Conservation (phyloP, 2,888 invertebrate genomes). For the Acronicta alni region DNA sequence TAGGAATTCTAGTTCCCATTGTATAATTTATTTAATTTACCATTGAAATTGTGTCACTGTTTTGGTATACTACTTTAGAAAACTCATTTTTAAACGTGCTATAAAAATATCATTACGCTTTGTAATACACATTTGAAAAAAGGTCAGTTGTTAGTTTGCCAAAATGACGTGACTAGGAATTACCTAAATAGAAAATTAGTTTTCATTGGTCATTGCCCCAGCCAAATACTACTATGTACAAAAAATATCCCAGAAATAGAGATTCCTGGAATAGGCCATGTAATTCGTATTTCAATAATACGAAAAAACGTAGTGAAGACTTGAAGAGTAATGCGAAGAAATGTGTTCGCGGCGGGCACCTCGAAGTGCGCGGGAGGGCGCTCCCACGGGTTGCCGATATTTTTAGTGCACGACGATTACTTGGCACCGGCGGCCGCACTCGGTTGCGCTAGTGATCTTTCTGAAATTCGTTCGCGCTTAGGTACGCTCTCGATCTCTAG, state of each 20-base stretch:
- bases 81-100: too few relatives aligned
- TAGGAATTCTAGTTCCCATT: slow-evolving; percentile 5
- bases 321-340: slow-evolving; percentile 81
- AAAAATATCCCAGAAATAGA: slow-evolving; percentile 31
- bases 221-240: slow-evolving; percentile 10
- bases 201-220: slow-evolving; percentile 1
- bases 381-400: slow-evolving; percentile 90
- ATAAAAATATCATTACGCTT: slow-evolving; percentile 25
- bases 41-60: too few relatives aligned
- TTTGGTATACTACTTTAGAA: too few relatives aligned
- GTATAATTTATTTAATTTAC: not conserved
- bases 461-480: slow-evolving; percentile 85
- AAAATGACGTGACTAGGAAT: slow-evolving; percentile 35
- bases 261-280: slow-evolving; percentile 32
- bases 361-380: slow-evolving; percentile 88
- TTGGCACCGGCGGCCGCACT: slow-evolving; percentile 90
- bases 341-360: slow-evolving; percentile 83
- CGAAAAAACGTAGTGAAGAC: slow-evolving; percentile 65
- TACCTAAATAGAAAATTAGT: slow-evolving; percentile 32
- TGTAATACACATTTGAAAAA: slow-evolving; percentile 35
- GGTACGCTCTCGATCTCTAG: slow-evolving; percentile 83
- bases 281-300: slow-evolving; percentile 53
- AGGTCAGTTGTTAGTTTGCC: slow-evolving; percentile 39
- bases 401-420: slow-evolving; percentile 91
- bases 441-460: slow-evolving; percentile 87